Evolutionary conservation across 2,888 invertebrate genomes (phyloP), one percentile per base, ranked within the genome.

Genomic region (Leptogaster cylindrica): DNA sequence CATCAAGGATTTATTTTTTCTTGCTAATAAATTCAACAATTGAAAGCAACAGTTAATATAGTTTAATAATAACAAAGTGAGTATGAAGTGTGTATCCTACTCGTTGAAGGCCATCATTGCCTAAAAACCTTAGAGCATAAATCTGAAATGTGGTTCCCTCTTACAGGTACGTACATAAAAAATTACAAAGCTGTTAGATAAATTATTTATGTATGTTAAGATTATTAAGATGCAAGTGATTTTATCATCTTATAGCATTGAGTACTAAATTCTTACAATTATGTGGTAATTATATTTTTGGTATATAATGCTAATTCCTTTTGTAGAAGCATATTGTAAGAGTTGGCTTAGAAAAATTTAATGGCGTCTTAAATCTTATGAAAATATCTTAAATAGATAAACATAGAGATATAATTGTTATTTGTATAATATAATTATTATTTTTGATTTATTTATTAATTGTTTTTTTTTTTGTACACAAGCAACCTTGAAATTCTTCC

Each of bases 401-500:
- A n/a, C n/a, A n/a, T n/a, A n/a, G n/a, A n/a, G n/a, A n/a, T n/a
- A n/a, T n/a, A n/a, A n/a, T n/a, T n/a, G n/a, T n/a, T n/a, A n/a
- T n/a, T n/a, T n/a, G n/a, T n/a, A n/a, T n/a, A n/a, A n/a, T n/a
- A n/a, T n/a, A n/a, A n/a, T n/a, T n/a, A n/a, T n/a, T n/a, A n/a
- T n/a, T n/a, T n/a, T n/a, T n/a, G n/a, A n/a, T 46, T 46, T 46
- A 46, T 25, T 25, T 46, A 46, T 25, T 46, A 23, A 46, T n/a
- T 20, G 31, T 46, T 23, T 23, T 46, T 12, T n/a, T 20, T 4
- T 1, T 61, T 31, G 27, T 16, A 44, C 18, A 79, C 75, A 76
- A 75, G 73, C 75, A 75, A 75, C 76, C 75, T 76, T 77, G 77
- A 77, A 80, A 77, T 79, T 79, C 80, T 81, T 81, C 80, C 80